Percentiles rank a stretch among this genome's conserved stretches.
phyloP scores from a whole-genome alignment of 2,797 vertebrate genomes.

The Cuculus canorus region DNA sequence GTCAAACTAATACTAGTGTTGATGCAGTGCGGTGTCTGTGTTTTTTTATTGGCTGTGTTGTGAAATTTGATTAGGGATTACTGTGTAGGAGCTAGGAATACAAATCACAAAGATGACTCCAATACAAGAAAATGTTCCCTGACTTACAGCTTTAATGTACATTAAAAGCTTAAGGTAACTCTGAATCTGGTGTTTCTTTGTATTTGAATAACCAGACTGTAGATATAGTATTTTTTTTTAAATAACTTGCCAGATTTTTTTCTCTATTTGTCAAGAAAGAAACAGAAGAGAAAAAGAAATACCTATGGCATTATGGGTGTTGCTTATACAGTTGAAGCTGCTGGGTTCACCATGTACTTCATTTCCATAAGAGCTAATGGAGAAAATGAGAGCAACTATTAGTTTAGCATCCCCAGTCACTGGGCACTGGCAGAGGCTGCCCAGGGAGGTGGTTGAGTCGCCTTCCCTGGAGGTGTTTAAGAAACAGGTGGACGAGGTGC shows the following conservation, averaged over 20 bases:
- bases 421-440: too few species aligned
- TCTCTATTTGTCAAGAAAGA: background rate
- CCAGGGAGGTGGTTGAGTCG: too few species aligned
- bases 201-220: background rate
- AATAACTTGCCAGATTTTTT: background rate
- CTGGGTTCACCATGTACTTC: background rate
- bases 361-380: background rate
- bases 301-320: background rate
- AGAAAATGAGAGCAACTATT: background rate
- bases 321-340: background rate
- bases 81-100: background rate
- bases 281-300: background rate
- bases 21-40: background rate
- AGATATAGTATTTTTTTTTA: background rate
- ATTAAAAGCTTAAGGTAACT: background rate
- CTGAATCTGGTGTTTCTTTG: background rate
- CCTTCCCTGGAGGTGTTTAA: too few species aligned
- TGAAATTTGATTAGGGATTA: slow-evolving; percentile 2
- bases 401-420: background rate
- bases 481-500: too few species aligned
- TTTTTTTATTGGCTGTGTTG: background rate
- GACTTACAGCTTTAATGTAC: background rate
- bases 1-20: background rate
- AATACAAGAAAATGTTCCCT: background rate
- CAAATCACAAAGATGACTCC: background rate